Percentiles rank a stretch among this genome's conserved stretches.
Conservation (phyloP, 1,140 invertebrate species). For the Mycetomoellerius zeteki region DNA sequence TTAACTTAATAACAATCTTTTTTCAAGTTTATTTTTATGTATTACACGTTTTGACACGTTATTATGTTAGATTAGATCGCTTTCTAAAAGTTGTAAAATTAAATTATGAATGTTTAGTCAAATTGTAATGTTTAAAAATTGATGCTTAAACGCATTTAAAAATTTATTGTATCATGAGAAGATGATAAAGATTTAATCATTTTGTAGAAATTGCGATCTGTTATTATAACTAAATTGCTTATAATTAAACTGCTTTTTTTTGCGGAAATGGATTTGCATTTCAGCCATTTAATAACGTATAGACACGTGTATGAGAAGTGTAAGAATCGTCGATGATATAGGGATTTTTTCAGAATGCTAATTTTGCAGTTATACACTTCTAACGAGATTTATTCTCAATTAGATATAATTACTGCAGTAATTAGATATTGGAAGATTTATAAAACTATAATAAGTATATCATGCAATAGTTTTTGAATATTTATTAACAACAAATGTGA, state of each 20-base stretch:
- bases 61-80: not conserved
- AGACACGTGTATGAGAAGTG: slow-evolving; percentile 62
- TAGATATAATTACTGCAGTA: not conserved
- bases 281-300: slow-evolving; percentile 1
- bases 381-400: slow-evolving; percentile 1
- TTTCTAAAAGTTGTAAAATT: not conserved
- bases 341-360: not conserved
- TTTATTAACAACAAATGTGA: not conserved
- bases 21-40: too few relatives aligned
- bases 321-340: not conserved
- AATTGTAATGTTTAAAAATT: slow-evolving; percentile 13
- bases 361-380: not conserved
- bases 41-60: not conserved
- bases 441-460: not conserved
- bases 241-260: too few relatives aligned
- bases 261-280: not conserved
- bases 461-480: not conserved
- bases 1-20: not conserved
- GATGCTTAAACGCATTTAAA: not conserved
- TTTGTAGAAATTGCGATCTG: not conserved
- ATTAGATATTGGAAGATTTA: not conserved
- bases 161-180: not conserved
- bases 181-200: not conserved
- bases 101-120: not conserved
- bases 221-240: not conserved